Evolutionary conservation across 2,888 invertebrate species (phyloP), one percentile per base, ranked within the genome.

Genomic region (Elysia crispata): DNA sequence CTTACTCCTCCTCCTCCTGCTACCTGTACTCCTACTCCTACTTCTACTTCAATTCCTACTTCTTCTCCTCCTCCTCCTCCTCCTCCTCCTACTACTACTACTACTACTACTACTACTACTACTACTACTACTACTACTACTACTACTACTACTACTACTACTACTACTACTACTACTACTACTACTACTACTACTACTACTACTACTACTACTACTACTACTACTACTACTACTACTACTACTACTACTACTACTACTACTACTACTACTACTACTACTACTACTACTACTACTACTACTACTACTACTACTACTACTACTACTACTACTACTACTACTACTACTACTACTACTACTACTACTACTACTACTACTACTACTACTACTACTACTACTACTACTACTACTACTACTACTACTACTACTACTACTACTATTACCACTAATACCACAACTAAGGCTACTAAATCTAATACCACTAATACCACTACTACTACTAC

Each of bases 81-180:
- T n/a, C n/a, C n/a, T n/a, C n/a, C n/a, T n/a, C n/a, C n/a, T n/a
- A n/a, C n/a, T n/a, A n/a, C n/a, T n/a, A n/a, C n/a, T n/a, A n/a
- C 18, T 54, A 54, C 18, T 54, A 20, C 54, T 15, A 54, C 54
- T 54, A 54, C 54, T 54, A 54, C 54, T 15, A 54, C 54, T 54
- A 54, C 54, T 54, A 15, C 54, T 54, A 54, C 54, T 18, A 54
- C 54, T 54, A 54, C 54, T 54, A 54, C 54, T 54, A 54, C 54
- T 54, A 54, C 54, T 54, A 54, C 54, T 54, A 54, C 54, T 54
- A 54, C 54, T 54, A 54, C 54, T 54, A 54, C 54, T 54, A 54
- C 54, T 54, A 54, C 54, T 54, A 54, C 54, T 15, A 54, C 54
- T 54, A 54, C 54, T 54, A 54, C 54, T 54, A 54, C 54, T 54